phyloP scores from a whole-genome alignment of 2,888 invertebrate species.

The Amiota mariae region DNA sequence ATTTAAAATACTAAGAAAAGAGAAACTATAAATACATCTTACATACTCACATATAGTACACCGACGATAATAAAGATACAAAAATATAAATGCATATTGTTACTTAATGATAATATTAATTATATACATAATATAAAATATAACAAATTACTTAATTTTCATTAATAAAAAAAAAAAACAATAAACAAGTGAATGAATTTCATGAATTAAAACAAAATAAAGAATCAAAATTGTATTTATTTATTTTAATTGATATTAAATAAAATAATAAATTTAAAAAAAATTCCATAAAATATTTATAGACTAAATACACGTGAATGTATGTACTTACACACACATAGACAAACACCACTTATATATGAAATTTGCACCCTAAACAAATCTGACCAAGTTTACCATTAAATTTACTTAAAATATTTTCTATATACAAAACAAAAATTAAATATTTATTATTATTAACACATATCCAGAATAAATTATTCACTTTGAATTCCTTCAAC shows the following conservation, averaged over 20 bases:
- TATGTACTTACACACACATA: conserved; percentile 4
- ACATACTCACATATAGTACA: conserved; percentile 5
- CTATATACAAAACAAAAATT: neutral
- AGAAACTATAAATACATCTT: neutral
- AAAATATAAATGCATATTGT: conserved; percentile 19
- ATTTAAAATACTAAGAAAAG: conserved; percentile 18
- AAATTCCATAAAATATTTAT: conserved; percentile 10
- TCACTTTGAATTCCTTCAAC: no score
- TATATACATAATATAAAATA: neutral
- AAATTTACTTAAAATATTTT: neutral
- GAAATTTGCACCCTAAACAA: conserved; percentile 33
- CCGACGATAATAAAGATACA: neutral
- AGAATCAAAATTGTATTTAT: neutral
- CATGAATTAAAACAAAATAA: neutral
- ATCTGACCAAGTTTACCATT: conserved; percentile 12
- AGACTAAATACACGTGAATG: conserved; percentile 2
- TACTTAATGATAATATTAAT: conserved; percentile 20
- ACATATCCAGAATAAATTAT: conserved; percentile 2
- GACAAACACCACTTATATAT: conserved; percentile 21
- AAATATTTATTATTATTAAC: neutral
- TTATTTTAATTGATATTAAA: neutral
- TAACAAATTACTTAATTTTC: neutral
- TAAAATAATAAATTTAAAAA: neutral
- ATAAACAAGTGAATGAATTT: neutral
- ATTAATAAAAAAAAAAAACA: neutral